Evolutionary conservation across 2,797 vertebrate genomes (phyloP), one percentile per base, ranked within the genome.

Genomic region (Lophotriccus pileatus): DNA sequence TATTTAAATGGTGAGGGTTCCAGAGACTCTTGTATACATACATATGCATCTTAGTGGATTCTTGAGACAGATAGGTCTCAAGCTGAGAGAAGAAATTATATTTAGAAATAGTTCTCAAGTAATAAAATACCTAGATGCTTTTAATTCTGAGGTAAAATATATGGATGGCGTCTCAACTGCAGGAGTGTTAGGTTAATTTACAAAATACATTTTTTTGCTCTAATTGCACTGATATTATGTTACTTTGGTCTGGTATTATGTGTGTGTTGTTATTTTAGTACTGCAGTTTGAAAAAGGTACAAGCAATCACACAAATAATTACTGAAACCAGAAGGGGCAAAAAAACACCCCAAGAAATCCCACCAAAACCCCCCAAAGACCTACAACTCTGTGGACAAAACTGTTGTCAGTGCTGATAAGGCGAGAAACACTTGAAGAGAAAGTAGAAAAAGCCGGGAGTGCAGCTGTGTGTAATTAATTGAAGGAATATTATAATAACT

Each of bases 391-490:
- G 28, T 34, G 50, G 74, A 70, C 90, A 94, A 87, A 90, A 94
- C 87, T 96, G 89, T 89, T 89, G 63, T 91, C 88, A 64, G 69
- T 67, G 78, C 91, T 95, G 86, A 87, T 78, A 75, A 82, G 52
- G 70, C 89, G 91, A 94, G 89, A 85, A 85, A 84, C 90, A 90
- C 89, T 97, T 95, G 50, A 90, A 84, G 88, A 93, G 93, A 76
- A 95, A 96, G 87, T 62, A 94, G 93, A 89, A 95, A 97, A 95
- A 79, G 21, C 85, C 21, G 64, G 43, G 85, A 90, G 87, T 78
- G 84, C 94, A 95, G 94, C 96, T 96, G 96, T 96, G 94, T 96
- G 91, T 95, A 97, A 97, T 97, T 97, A 98, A 95, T 95, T 96
- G 90, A 94, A 96, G 85, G 88, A 85, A 92, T 97, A 96, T 75